A percentile compares a stretch with the other conserved stretches of the same genome.
Evolutionary conservation across 2,113 vertebrate species (phyloP).

Genomic region (Propithecus coquereli): DNA sequence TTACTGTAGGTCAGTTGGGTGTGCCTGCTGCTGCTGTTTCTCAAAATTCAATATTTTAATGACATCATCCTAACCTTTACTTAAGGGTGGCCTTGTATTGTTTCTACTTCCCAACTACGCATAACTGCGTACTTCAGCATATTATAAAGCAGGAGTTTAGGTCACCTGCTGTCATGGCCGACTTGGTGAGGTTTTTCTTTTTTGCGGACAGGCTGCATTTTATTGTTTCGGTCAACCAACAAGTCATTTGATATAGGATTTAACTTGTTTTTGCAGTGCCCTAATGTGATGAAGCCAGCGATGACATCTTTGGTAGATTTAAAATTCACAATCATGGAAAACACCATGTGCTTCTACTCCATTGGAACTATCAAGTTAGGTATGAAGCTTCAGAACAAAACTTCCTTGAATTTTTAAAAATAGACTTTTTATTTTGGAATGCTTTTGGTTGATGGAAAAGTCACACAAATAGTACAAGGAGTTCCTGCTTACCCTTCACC

Average conservation of each 20-base stretch:
- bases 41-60: constrained; percentile 4
- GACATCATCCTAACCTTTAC: constrained; percentile 14
- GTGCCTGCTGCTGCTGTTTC: neutral
- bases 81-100: constrained; percentile 6
- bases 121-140: constrained; percentile 36
- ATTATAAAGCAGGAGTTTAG: constrained; percentile 43
- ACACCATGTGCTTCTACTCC: neutral
- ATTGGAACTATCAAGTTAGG: neutral
- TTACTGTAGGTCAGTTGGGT: neutral
- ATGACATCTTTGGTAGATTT: constrained; percentile 7
- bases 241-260: constrained; percentile 1
- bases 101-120: constrained; percentile 20
- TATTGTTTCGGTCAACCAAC: constrained; percentile 39
- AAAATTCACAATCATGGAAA: constrained; percentile 21
- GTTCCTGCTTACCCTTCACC: neutral
- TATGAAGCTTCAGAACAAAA: constrained; percentile 1
- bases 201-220: neutral
- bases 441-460: constrained; percentile 30
- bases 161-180: constrained; percentile 47
- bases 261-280: neutral
- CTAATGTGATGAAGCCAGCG: neutral
- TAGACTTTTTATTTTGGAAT: neutral
- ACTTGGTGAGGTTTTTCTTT: constrained; percentile 14
- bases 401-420: constrained; percentile 26
- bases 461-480: neutral